Conservation (phyloP, 1,140 invertebrate genomes). For the Brachystomella parvula region DNA sequence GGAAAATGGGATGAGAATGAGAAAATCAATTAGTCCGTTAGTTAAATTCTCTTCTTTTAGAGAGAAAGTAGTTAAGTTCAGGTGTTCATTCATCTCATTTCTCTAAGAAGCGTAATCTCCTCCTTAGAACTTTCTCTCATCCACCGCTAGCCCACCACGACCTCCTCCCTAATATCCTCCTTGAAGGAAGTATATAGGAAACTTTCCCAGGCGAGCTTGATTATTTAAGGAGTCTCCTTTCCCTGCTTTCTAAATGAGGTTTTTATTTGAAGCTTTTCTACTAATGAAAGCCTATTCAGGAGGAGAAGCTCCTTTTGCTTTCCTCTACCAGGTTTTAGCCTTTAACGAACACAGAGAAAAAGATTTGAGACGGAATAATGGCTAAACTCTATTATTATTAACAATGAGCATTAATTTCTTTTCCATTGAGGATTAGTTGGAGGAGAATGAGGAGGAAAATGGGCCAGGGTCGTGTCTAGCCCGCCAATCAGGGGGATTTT, state of each 20-base stretch:
- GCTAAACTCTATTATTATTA: background rate
- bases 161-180: background rate
- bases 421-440: no score
- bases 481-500: background rate
- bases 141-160: background rate
- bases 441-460: no score
- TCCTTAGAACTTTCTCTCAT: background rate
- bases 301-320: background rate
- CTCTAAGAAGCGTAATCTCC: background rate
- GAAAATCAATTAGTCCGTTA: constrained; percentile 5
- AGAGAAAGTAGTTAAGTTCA: no score
- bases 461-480: no score
- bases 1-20: background rate
- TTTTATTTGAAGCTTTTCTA: background rate
- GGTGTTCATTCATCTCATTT: background rate
- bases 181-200: no score
- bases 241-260: background rate
- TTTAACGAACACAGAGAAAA: background rate
- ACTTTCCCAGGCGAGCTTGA: background rate
- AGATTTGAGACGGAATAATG: background rate
- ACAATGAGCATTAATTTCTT: constrained; percentile 9
- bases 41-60: background rate
- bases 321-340: background rate
- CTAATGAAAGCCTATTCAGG: constrained; percentile 11
- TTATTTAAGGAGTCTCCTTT: constrained; percentile 10